These are phyloP conservation scores for Rhinolophus sinicus DNA, from an alignment of 2,113 vertebrate genomes.

Conservation along the genomic window DNA sequence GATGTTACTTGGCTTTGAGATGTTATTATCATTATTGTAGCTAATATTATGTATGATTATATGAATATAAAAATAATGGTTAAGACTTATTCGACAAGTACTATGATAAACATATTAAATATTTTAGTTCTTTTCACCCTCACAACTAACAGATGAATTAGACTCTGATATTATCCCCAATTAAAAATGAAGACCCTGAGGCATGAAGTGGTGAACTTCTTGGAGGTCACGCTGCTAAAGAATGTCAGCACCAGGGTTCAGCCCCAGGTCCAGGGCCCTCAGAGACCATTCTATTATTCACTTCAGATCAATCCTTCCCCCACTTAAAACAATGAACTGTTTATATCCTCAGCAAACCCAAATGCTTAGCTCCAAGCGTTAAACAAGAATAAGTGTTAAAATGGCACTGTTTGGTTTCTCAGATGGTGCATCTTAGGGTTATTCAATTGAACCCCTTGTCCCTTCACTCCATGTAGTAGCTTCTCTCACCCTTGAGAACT, in stretches of 20 bases:
- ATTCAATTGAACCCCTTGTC: not conserved
- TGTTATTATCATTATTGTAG: not conserved
- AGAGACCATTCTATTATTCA: not conserved
- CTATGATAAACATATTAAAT: slow-evolving; percentile 34
- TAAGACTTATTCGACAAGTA: not conserved
- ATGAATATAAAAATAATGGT: slow-evolving; percentile 7
- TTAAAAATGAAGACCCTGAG: slow-evolving; percentile 16
- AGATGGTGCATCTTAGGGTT: not conserved
- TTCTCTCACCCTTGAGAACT: not conserved
- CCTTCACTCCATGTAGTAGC: not conserved
- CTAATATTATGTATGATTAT: slow-evolving; percentile 5
- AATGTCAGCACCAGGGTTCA: not conserved
- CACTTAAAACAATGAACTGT: slow-evolving; percentile 3
- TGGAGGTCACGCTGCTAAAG: not conserved
- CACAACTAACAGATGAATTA: not conserved
- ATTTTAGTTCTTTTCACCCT: not conserved
- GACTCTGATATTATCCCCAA: not conserved
- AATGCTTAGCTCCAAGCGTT: slow-evolving; percentile 11
- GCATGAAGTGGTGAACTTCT: not conserved
- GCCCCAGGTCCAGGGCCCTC: rapidly evolving
- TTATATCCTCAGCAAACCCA: not conserved
- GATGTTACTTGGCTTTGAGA: slow-evolving; percentile 14
- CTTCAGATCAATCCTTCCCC: not conserved
- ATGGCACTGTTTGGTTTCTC: not conserved
- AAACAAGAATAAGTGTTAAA: not conserved